These are phyloP conservation scores for Eremobia ochroleuca DNA, from an alignment of 2,888 invertebrate genomes.

Conservation along the genomic window DNA sequence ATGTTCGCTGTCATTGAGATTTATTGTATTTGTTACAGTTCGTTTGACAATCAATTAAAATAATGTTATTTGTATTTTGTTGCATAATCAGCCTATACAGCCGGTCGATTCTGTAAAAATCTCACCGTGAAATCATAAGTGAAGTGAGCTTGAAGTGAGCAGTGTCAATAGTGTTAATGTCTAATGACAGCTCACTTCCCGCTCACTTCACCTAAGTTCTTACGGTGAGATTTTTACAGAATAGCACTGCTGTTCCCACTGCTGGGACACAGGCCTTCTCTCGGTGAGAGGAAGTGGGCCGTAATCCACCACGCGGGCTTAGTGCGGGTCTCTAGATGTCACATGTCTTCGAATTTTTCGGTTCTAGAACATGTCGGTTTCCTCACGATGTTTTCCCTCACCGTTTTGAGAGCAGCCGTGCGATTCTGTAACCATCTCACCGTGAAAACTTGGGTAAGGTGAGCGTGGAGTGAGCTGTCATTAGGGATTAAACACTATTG, in stretches of 20 bases:
- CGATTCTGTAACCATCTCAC: too few relatives aligned
- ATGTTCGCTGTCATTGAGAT: conserved; percentile 50
- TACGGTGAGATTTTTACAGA: too few relatives aligned
- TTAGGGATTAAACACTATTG: too few relatives aligned
- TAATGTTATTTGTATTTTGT: conserved; percentile 10
- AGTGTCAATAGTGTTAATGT: too few relatives aligned
- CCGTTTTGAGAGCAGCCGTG: neutral
- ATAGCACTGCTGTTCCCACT: neutral
- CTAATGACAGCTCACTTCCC: too few relatives aligned
- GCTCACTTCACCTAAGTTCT: too few relatives aligned
- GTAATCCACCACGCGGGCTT: neutral
- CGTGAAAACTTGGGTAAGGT: too few relatives aligned
- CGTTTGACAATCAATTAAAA: conserved; percentile 42
- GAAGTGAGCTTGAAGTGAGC: too few relatives aligned
- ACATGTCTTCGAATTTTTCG: neutral
- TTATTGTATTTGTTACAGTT: conserved; percentile 45
- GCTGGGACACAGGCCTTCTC: neutral
- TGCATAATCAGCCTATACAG: neutral
- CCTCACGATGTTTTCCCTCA: neutral
- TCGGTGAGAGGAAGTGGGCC: neutral
- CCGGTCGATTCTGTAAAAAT: too few relatives aligned
- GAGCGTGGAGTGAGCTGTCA: too few relatives aligned
- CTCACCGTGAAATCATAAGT: too few relatives aligned
- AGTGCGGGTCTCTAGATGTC: neutral
- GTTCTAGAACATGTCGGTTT: neutral